Evolutionary conservation across 2,888 invertebrate species (phyloP), one percentile per base, ranked within the genome.

Genomic region (Drosophila kuntzei): DNA sequence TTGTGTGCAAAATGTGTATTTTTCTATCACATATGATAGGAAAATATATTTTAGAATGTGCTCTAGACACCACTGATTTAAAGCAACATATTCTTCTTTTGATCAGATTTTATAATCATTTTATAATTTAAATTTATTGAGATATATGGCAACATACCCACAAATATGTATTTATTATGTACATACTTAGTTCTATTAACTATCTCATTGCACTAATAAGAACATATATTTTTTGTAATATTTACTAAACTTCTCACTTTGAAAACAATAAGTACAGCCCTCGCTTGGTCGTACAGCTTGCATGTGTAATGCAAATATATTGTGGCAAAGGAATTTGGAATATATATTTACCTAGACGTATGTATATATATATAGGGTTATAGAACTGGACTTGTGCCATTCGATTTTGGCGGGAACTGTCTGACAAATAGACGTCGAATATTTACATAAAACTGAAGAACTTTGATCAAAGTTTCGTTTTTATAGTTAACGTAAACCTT

Each of bases 391-490:
- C 39, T 39, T 9, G 6, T n/a, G 54, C 46, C 65, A 51, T 25
- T 27, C 27, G n/a, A 43, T 68, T 72, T 84, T 80, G 80, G 80
- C 80, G 80, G 77, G 74, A 80, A 82, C 61, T 54, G 49, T 8
- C 47, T 63, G 62, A 77, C 67, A 75, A 60, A 71, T 63, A 47
- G 50, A 32, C 47, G 1, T 55, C 51, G n/a, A 5, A 27, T 34
- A 32, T 57, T 9, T 46, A 46, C n/a, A 46, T 27, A 58, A 61
- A 62, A 49, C 8, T 20, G 18, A 4, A 47, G 20, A n/a, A 25
- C 68, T 59, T 63, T 39, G 12, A 32, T 36, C 22, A 44, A 58
- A 73, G 58, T 63, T 59, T 43, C 7, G 18, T 39, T 61, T 27
- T 58, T 37, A 37, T 39, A 37, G 70, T 22, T 39, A 57, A 75